phyloP scores from a whole-genome alignment of 2,113 vertebrate genomes.

The Myiagra hebetior region DNA sequence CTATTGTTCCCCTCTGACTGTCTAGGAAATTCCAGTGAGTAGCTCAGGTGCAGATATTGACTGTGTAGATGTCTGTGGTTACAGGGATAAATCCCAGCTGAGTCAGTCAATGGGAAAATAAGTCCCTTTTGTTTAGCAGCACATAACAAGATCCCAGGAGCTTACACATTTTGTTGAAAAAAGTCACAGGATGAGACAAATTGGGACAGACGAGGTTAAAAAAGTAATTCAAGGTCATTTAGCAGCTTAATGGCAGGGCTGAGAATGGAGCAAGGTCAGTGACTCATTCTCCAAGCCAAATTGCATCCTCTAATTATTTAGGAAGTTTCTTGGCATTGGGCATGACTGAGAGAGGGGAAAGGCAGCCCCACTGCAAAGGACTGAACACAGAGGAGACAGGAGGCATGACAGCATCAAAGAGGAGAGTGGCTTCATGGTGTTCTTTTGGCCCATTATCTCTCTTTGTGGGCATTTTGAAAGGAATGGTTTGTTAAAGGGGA shows the following conservation, averaged over 20 bases:
- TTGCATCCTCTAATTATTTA: not conserved
- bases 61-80: not conserved
- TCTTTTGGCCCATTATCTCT: not conserved
- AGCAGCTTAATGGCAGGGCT: not conserved
- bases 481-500: not conserved
- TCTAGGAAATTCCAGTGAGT: not conserved
- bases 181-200: constrained; percentile 1
- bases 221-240: constrained; percentile 38
- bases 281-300: not conserved
- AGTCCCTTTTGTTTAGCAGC: not conserved
- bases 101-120: not conserved
- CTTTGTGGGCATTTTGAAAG: not conserved
- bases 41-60: not conserved
- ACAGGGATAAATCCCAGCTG: not conserved
- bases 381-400: not conserved
- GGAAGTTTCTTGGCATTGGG: not conserved
- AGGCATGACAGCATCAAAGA: not conserved
- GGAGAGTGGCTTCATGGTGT: not conserved
- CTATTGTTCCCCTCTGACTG: not conserved
- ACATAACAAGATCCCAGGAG: not conserved
- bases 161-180: not conserved
- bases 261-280: not conserved
- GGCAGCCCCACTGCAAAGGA: not conserved
- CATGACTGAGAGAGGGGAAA: not conserved
- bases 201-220: not conserved